These are phyloP conservation scores for Ectemnius lituratus DNA, from an alignment of 2,888 invertebrate species.

Conservation along the genomic window DNA sequence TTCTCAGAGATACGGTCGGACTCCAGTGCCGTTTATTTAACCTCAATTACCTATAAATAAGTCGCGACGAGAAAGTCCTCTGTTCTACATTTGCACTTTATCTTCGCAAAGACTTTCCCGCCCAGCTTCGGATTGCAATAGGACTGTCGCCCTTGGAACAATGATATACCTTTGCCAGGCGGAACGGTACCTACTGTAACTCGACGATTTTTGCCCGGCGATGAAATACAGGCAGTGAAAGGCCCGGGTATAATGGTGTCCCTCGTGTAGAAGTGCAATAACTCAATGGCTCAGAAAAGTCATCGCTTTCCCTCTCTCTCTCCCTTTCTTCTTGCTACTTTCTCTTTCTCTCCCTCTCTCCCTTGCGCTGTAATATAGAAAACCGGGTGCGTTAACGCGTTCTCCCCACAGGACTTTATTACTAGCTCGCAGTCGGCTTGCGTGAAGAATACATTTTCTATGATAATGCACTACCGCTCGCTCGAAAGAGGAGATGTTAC, in stretches of 20 bases:
- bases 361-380: constrained; percentile 35
- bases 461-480: constrained; percentile 43
- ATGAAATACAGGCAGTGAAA: background rate
- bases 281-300: constrained; percentile 58
- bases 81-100: background rate
- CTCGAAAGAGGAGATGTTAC: constrained; percentile 32
- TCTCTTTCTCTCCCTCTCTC: no score
- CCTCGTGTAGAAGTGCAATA: constrained; percentile 39
- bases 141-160: background rate
- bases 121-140: background rate
- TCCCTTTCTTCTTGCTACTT: constrained; percentile 7
- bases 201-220: constrained; percentile 1
- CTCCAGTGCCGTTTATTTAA: no score
- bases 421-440: constrained; percentile 39
- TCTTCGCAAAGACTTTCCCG: constrained; percentile 1
- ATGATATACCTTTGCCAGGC: constrained; percentile 1
- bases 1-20: no score
- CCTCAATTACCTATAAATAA: no score
- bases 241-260: background rate
- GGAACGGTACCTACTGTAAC: background rate
- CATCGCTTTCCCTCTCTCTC: constrained; percentile 36
- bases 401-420: constrained; percentile 58
- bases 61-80: background rate
- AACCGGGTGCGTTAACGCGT: constrained; percentile 23
- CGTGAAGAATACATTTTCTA: constrained; percentile 60